Evolutionary conservation across 2,888 invertebrate species (phyloP), one percentile per base, ranked within the genome.

Genomic region (Ennomos quercinarius): DNA sequence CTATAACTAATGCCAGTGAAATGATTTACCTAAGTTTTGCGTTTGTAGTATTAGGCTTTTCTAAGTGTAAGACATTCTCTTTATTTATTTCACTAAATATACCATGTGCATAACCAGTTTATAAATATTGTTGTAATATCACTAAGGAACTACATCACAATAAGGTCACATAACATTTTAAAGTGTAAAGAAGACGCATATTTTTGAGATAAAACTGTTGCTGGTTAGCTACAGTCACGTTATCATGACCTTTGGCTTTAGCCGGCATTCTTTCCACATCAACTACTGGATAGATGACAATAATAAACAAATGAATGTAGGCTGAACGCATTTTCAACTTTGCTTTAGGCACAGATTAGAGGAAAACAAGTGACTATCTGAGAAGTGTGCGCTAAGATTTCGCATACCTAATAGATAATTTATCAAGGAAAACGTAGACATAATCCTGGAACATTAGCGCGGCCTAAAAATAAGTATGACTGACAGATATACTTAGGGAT

Each of bases 141-240:
- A 48, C 10, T 40, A 34, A 48, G 10, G 17, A 51, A 44, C 43
- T 51, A 43, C 27, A 35, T 38, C n/a, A 38, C 3, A 44, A 46
- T 35, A 53, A 58, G 58, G 58, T 58, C 52, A 12, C n/a, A 48
- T 47, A 39, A 48, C 47, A 44, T 58, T 57, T 42, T 41, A 8
- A 40, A 58, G 52, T 43, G 52, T 53, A 57, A 58, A 52, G 43
- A 40, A 17, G 17, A 42, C 45, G 9, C 41, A 13, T 34, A 58
- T 44, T 58, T 58, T 43, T 36, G 44, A 42, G 52, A 48, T 52
- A 53, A 52, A 8, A 58, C 53, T 43, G 8, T 6, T 27, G 27
- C 6, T 27, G 5, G 6, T 27, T 27, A 6, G 44, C 41, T 37
- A 43, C 38, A 42, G 42, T 39, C 46, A 42, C 46, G 46, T 34